phyloP scores from a whole-genome alignment of 37 sponge, comb jelly and placozoan species.

The Spongilla lacustris region DNA sequence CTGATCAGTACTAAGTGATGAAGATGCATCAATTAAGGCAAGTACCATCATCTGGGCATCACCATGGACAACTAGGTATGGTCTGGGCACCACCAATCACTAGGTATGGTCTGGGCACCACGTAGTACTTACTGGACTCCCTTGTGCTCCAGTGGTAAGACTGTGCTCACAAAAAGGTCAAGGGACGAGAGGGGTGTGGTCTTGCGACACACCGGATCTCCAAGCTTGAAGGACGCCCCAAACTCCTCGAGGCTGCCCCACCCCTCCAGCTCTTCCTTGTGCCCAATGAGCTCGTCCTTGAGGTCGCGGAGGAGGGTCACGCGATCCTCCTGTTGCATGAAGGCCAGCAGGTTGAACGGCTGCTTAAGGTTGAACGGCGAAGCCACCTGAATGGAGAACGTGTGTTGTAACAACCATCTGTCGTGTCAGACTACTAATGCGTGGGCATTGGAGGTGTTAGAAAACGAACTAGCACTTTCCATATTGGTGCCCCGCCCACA shows the following conservation, averaged over 20 bases:
- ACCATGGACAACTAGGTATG: neutral
- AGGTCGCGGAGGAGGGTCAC: slow-evolving; percentile 40
- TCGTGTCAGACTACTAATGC: neutral
- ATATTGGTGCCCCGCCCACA: too few relatives aligned
- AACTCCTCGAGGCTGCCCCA: slow-evolving; percentile 9
- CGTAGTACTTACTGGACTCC: slow-evolving; percentile 48
- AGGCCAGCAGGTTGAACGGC: slow-evolving; percentile 68
- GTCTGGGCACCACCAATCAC: neutral
- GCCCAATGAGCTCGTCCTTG: slow-evolving; percentile 37
- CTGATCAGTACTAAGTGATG: slow-evolving; percentile 10
- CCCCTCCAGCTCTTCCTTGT: slow-evolving; percentile 34
- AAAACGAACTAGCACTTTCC: neutral
- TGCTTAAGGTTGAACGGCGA: slow-evolving; percentile 74
- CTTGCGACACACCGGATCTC: slow-evolving; percentile 43
- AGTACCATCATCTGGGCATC: neutral
- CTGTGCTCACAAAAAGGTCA: slow-evolving; percentile 63
- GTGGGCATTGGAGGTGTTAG: neutral
- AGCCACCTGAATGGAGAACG: slow-evolving; percentile 23
- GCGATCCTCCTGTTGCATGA: slow-evolving; percentile 72
- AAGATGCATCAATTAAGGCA: too few relatives aligned
- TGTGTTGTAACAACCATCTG: too few relatives aligned
- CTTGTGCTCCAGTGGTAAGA: slow-evolving; percentile 68
- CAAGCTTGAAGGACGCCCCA: slow-evolving; percentile 21
- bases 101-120: neutral
- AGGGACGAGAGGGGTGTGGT: slow-evolving; percentile 42